phyloP scores from a whole-genome alignment of 2,113 vertebrate genomes.

The Callipepla squamata region DNA sequence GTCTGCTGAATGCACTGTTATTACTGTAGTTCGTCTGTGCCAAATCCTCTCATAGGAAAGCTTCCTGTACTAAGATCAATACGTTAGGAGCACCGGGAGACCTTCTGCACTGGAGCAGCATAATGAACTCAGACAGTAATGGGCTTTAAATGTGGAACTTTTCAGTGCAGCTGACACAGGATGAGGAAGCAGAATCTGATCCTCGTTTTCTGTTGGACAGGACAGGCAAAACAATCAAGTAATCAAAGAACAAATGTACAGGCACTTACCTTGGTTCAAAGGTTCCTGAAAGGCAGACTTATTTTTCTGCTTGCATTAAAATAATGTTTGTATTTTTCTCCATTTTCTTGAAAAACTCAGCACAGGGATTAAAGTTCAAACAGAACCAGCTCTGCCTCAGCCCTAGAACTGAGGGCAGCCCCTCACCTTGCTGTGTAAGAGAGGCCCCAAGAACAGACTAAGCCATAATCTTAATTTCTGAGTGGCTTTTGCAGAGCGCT shows the following conservation, averaged over 20 bases:
- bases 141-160: neutral
- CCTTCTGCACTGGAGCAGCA: neutral
- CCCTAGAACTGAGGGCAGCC: neutral
- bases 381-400: neutral
- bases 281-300: neutral
- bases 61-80: neutral
- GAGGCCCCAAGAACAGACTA: neutral
- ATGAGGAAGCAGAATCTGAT: neutral
- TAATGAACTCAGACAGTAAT: neutral
- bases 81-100: accelerated
- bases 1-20: neutral
- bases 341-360: neutral
- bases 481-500: neutral
- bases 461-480: neutral
- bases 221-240: neutral
- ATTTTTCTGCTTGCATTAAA: neutral
- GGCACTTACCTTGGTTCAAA: neutral
- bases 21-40: neutral
- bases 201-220: neutral
- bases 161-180: neutral
- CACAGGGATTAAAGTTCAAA: neutral
- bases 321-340: neutral
- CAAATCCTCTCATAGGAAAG: neutral
- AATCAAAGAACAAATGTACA: neutral
- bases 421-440: neutral